Evolutionary conservation across 2,113 vertebrate genomes (phyloP).

Genomic region (Phyllostomus discolor): DNA sequence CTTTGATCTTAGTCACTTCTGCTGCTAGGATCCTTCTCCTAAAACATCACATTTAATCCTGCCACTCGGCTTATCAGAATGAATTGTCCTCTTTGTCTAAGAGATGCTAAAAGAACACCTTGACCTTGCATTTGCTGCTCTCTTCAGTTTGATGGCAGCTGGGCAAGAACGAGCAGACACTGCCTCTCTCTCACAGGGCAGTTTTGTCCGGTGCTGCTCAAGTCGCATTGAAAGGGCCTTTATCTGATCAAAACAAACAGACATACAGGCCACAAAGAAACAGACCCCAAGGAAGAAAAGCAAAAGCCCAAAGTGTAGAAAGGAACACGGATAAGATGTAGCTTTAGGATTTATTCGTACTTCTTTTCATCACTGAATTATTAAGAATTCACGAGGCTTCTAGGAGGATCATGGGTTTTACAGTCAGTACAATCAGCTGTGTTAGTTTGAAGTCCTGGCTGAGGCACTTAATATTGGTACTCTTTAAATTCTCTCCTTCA

Average conservation of each 20-base stretch:
- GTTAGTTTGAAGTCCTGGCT: background rate
- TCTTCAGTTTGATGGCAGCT: background rate
- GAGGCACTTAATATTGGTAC: background rate
- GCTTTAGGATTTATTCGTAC: background rate
- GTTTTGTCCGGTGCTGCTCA: background rate
- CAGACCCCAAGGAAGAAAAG: background rate
- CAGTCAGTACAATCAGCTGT: background rate
- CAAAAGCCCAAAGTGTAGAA: background rate
- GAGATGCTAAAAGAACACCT: background rate
- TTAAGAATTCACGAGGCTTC: background rate
- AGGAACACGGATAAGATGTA: background rate
- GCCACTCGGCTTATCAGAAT: background rate
- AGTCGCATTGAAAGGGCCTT: background rate
- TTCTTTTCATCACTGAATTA: slow-evolving; percentile 25
- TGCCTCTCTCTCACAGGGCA: background rate
- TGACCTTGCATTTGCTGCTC: background rate
- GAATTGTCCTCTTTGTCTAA: background rate
- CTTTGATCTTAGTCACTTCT: background rate
- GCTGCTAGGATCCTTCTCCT: slow-evolving; percentile 14
- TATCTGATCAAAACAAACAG: background rate
- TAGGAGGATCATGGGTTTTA: background rate
- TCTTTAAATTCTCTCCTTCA: background rate
- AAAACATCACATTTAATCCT: background rate
- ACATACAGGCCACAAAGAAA: background rate
- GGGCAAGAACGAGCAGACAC: background rate